A percentile compares a stretch with the other conserved stretches of the same genome.
Conservation (phyloP, 2,888 invertebrate species). For the Pterostichus madidus region DNA sequence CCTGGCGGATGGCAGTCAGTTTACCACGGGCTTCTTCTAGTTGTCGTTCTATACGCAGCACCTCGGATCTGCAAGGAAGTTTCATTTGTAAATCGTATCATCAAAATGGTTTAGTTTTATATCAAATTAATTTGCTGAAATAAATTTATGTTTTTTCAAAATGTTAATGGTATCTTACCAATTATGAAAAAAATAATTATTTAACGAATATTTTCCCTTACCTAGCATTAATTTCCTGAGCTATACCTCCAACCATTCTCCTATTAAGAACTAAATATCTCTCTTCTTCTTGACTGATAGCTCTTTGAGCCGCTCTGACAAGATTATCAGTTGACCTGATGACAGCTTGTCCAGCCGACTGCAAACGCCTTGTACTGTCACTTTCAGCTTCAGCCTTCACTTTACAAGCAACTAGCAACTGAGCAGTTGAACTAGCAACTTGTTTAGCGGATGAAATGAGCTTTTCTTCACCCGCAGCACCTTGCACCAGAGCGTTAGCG, state of each 20-base stretch:
- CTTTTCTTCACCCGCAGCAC: slow-evolving; percentile 95
- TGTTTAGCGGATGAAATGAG: slow-evolving; percentile 97
- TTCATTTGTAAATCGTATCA: slow-evolving; percentile 3
- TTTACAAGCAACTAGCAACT: slow-evolving; percentile 98
- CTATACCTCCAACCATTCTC: slow-evolving; percentile 97
- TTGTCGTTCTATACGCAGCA: slow-evolving; percentile 95
- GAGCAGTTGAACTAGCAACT: slow-evolving; percentile 98
- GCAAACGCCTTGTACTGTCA: slow-evolving; percentile 93
- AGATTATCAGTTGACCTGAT: slow-evolving; percentile 98
- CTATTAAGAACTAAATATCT: slow-evolving; percentile 93
- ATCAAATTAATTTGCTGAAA: no score
- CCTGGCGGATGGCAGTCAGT: slow-evolving; percentile 94
- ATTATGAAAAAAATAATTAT: slow-evolving; percentile 24
- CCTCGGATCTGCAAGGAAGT: slow-evolving; percentile 83
- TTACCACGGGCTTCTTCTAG: slow-evolving; percentile 94
- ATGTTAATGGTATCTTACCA: background rate
- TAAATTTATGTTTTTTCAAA: no score
- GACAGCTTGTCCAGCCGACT: slow-evolving; percentile 97
- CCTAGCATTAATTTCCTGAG: slow-evolving; percentile 96
- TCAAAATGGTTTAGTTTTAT: no score
- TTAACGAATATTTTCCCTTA: slow-evolving; percentile 70
- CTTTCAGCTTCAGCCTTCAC: slow-evolving; percentile 98
- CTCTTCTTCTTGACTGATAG: slow-evolving; percentile 95
- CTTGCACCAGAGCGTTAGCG: slow-evolving; percentile 97
- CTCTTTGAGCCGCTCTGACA: slow-evolving; percentile 95